Conservation (phyloP, 1,140 invertebrate genomes). For the Drosophila ogumai region DNA sequence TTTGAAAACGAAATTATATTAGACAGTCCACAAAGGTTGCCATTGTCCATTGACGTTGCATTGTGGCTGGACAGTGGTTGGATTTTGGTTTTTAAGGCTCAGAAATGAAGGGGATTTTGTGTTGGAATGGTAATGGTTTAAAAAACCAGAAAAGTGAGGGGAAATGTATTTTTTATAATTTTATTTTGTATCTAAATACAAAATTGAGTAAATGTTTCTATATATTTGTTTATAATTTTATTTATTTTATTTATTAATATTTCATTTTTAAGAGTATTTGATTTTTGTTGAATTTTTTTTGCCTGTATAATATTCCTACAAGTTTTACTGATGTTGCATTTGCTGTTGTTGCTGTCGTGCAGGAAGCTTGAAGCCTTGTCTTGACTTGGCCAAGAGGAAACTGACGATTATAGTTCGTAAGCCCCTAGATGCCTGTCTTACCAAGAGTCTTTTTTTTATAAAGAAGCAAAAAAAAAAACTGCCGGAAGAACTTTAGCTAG, state of each 20-base stretch:
- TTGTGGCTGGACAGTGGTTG: constrained; percentile 24
- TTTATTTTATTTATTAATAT: too few relatives aligned
- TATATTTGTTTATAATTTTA: too few relatives aligned
- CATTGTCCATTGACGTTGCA: constrained; percentile 16
- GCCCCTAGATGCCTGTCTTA: constrained; percentile 39
- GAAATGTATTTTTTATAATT: not conserved
- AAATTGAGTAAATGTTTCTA: not conserved
- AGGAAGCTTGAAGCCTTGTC: constrained; percentile 73
- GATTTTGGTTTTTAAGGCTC: not conserved
- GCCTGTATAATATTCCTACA: not conserved
- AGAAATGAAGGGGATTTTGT: not conserved
- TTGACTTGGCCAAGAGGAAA: constrained; percentile 76
- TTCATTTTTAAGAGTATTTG: not conserved
- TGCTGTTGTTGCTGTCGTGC: constrained; percentile 54
- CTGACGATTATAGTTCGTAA: constrained; percentile 71
- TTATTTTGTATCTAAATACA: not conserved
- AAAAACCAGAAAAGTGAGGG: not conserved
- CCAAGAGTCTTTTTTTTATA: not conserved
- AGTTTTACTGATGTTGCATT: constrained; percentile 13
- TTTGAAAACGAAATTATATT: constrained; percentile 74
- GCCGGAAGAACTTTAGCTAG: constrained; percentile 48
- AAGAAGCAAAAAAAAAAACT: constrained; percentile 4
- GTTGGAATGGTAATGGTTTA: not conserved
- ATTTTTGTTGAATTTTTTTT: not conserved
- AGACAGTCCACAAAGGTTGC: constrained; percentile 46